Evolutionary conservation across 2,888 invertebrate genomes (phyloP).

Genomic region (Polydrusus tereticollis): DNA sequence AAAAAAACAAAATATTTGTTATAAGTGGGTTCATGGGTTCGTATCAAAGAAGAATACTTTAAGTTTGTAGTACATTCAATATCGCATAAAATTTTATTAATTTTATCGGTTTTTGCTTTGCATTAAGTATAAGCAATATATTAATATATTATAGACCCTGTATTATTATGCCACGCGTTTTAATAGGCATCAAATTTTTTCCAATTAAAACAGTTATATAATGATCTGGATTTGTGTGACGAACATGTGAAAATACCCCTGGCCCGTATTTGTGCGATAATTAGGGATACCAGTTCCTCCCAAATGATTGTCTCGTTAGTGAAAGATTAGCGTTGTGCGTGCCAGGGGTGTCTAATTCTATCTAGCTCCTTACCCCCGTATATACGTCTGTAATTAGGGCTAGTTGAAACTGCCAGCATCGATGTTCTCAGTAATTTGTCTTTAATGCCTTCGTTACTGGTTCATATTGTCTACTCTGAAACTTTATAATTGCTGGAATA

Average conservation of each 20-base stretch:
- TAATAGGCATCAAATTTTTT: not conserved
- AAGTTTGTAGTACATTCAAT: no score
- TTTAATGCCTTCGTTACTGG: conserved; percentile 56
- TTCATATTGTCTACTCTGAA: conserved; percentile 51
- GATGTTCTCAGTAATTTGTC: conserved; percentile 58
- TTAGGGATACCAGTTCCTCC: conserved; percentile 56
- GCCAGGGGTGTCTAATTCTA: conserved; percentile 57
- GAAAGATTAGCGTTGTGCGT: conserved; percentile 71
- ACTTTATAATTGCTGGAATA: conserved; percentile 49
- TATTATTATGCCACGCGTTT: no score
- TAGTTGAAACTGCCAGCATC: conserved; percentile 57
- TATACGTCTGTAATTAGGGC: conserved; percentile 55
- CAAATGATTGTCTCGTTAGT: conserved; percentile 69
- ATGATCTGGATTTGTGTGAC: conserved; percentile 10
- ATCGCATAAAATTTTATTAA: no score
- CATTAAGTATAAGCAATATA: no score
- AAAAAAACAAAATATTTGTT: no score
- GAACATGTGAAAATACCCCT: conserved; percentile 13
- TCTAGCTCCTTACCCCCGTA: conserved; percentile 27
- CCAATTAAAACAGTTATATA: not conserved
- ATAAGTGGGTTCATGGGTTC: no score
- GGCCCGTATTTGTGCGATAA: conserved; percentile 53
- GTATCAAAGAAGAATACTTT: no score
- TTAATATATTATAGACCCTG: no score
- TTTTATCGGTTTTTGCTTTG: no score